Evolutionary conservation across 2,113 vertebrate species (phyloP), one percentile per base, ranked within the genome.

Genomic region (Charina bottae): DNA sequence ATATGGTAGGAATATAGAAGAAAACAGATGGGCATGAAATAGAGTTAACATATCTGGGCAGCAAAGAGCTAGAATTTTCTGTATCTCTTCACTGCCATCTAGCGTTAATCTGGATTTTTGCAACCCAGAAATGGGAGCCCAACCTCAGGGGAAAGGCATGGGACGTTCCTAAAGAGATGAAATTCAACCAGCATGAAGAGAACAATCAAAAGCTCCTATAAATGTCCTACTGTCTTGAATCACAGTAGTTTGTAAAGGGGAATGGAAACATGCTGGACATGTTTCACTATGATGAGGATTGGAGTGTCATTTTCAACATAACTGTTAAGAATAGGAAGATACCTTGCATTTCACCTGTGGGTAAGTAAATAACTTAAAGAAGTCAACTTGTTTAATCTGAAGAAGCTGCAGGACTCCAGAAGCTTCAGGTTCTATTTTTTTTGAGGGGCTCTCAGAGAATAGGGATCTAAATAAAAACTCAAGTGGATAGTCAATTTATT

Each of bases 1-100:
- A 83, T 91, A 93, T 49, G 91, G 53, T 88, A 87, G 91, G 92
- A 90, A 90, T 87, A 86, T 93, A 93, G 2, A 93, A 64, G 33
- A 90, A 83, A 93, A 85, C 46, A 88, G 93, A 96, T 68, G 54
- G 91, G 64, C 91, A 88, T 90, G 93, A 95, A 95, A 42, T 46
- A 88, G 89, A 11, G 92, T 90, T 94, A 46, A 96, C 90, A 89
- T 26, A 92, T 78, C 92, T 93, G 42, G 88, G 56, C 56, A 19
- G 56, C 56, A 58, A 58, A 58, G 56, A 58, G 15, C 15, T 28
- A 28, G 13, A 68, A 68, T 68, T 8, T 11, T 72, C 28, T 33
- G n/a, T 72, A 13, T 72, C 68, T 12, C 62, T 68, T 68, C 62
- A 28, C 7, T 28, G 28, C 8, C 62, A 68, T 12, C 62, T 68